A percentile compares a stretch with the other conserved stretches of the same genome.
These are phyloP conservation scores for Gambusia holbrooki DNA, from an alignment of 2,113 vertebrate genomes.

Conservation along the genomic window DNA sequence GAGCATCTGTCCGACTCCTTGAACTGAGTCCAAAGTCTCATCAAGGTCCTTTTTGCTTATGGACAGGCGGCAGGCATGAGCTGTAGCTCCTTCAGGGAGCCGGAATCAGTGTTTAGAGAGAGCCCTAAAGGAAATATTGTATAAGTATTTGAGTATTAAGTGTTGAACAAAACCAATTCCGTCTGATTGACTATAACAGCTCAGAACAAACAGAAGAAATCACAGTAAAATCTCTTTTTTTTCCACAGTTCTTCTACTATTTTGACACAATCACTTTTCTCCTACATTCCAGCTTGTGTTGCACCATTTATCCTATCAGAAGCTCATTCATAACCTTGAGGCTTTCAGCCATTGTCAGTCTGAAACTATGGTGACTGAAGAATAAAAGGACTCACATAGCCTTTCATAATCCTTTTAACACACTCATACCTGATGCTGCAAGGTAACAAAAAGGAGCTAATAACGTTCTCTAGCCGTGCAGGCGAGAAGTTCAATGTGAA, in stretches of 20 bases:
- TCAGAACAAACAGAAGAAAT: neutral
- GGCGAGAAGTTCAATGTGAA: slow-evolving; percentile 11
- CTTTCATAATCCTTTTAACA: slow-evolving; percentile 46
- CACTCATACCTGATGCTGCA: slow-evolving; percentile 62
- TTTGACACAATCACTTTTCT: neutral
- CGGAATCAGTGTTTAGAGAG: slow-evolving; percentile 1
- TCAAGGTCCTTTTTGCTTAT: slow-evolving; percentile 36
- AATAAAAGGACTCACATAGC: slow-evolving; percentile 52
- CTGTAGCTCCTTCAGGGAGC: slow-evolving; percentile 27
- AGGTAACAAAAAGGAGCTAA: slow-evolving; percentile 57
- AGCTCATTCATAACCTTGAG: slow-evolving; percentile 45
- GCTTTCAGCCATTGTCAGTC: slow-evolving; percentile 62
- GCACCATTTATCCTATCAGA: slow-evolving; percentile 52
- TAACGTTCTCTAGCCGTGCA: slow-evolving; percentile 26
- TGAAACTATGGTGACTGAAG: slow-evolving; percentile 50
- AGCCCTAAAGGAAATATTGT: neutral
- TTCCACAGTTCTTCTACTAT: neutral
- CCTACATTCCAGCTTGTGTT: slow-evolving; percentile 50
- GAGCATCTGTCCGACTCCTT: slow-evolving; percentile 64
- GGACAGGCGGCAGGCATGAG: neutral
- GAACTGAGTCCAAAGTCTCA: slow-evolving; percentile 60
- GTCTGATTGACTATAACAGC: no score
- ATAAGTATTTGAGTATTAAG: no score
- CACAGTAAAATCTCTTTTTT: neutral
- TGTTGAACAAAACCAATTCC: no score